Evolutionary conservation across 2,888 invertebrate genomes (phyloP).

Genomic region (Yponomeuta evonymella): DNA sequence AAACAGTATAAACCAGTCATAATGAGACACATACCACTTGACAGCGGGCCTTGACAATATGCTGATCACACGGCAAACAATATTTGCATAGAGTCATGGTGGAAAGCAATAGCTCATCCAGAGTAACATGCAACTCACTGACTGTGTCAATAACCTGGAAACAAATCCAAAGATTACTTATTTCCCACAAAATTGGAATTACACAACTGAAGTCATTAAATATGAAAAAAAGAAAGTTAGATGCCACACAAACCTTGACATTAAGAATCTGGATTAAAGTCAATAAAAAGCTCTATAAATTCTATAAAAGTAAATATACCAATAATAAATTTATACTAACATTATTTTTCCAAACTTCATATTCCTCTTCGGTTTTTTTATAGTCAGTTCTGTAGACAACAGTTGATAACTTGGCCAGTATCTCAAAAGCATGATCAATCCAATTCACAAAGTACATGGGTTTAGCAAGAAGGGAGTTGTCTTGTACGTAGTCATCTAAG

Average conservation of each 20-base stretch:
- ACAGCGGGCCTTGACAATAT: slow-evolving; percentile 69
- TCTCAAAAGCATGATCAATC: slow-evolving; percentile 67
- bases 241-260: background rate
- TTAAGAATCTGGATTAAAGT: background rate
- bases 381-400: slow-evolving; percentile 49
- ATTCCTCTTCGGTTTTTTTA: slow-evolving; percentile 36
- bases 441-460: slow-evolving; percentile 69
- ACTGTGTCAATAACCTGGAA: slow-evolving; percentile 55
- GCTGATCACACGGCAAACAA: slow-evolving; percentile 55
- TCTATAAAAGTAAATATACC: too few species aligned
- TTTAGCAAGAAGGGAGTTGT: slow-evolving; percentile 41
- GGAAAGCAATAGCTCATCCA: slow-evolving; percentile 60
- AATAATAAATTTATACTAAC: slow-evolving; percentile 32
- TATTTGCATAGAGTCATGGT: slow-evolving; percentile 65
- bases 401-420: slow-evolving; percentile 48
- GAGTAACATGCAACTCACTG: slow-evolving; percentile 48
- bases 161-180: background rate
- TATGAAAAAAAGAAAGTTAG: too few species aligned
- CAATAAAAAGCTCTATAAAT: background rate
- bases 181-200: background rate
- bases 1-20: background rate
- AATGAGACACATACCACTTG: slow-evolving; percentile 61
- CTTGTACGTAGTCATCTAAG: slow-evolving; percentile 25
- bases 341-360: slow-evolving; percentile 47
- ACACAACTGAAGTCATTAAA: too few species aligned